Percentiles rank a stretch among this genome's conserved stretches.
Evolutionary conservation across 2,113 vertebrate species (phyloP).

Genomic region (Lonchura striata): DNA sequence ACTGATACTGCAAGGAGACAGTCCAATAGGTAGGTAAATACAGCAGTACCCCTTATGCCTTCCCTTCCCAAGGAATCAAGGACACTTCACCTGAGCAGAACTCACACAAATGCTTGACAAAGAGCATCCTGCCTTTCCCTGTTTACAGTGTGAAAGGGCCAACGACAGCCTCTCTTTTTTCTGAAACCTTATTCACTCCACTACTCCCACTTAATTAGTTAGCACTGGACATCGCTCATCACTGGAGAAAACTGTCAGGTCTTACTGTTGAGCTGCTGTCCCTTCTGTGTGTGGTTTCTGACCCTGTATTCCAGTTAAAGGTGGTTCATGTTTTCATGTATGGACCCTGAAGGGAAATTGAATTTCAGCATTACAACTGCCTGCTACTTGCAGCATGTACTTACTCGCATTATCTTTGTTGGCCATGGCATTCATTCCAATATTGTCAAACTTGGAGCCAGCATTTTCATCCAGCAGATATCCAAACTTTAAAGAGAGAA

Average conservation of each 20-base stretch:
- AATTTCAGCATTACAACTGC: background rate
- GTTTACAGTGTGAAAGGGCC: background rate
- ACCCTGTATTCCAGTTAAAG: background rate
- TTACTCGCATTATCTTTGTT: conserved; percentile 93
- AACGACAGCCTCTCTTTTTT: background rate
- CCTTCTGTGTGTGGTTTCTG: background rate
- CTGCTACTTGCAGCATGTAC: conserved; percentile 5
- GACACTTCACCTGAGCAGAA: background rate
- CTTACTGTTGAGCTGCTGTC: accelerated
- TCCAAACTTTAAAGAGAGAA: conserved; percentile 81
- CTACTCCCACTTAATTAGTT: background rate
- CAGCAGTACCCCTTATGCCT: background rate
- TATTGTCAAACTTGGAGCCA: conserved; percentile 86
- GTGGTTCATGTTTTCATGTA: background rate
- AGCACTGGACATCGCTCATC: accelerated
- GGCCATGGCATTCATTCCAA: conserved; percentile 90
- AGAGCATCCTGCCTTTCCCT: background rate
- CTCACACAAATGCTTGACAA: accelerated
- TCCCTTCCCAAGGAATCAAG: background rate
- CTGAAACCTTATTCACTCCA: background rate
- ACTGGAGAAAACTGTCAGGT: background rate
- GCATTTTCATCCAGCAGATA: conserved; percentile 91
- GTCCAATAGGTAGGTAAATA: background rate
- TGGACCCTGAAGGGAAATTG: background rate
- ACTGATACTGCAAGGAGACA: background rate